Percentiles rank a stretch among this genome's conserved stretches.
phyloP scores from a whole-genome alignment of 2,888 invertebrate species.

The Microplitis manilae region DNA sequence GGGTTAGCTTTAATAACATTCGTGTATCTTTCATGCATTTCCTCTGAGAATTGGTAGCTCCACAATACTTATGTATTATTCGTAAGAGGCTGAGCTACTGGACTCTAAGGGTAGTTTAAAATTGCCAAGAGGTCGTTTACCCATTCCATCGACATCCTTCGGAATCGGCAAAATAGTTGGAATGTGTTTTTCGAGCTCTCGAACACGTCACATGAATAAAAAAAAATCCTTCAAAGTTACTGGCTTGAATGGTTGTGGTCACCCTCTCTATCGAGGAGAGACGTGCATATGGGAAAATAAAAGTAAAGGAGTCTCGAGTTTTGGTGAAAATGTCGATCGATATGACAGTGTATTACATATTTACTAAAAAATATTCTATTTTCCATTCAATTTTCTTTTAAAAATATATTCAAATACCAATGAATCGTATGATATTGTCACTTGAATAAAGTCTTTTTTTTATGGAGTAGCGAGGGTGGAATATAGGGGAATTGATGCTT shows the following conservation, averaged over 20 bases:
- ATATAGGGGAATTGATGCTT: conserved; percentile 24
- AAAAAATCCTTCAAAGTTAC: conserved; percentile 70
- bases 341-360: not conserved
- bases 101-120: conserved; percentile 55
- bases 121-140: conserved; percentile 49
- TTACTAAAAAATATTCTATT: no score
- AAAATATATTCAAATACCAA: conserved; percentile 16
- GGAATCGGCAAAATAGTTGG: conserved; percentile 54
- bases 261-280: conserved; percentile 27
- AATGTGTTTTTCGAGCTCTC: conserved; percentile 70
- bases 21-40: not conserved
- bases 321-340: conserved; percentile 22
- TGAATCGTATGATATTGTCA: not conserved
- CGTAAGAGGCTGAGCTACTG: conserved; percentile 33
- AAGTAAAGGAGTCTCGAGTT: conserved; percentile 20
- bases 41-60: not conserved
- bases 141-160: not conserved
- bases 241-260: conserved; percentile 52
- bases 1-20: not conserved
- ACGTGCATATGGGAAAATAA: conserved; percentile 40
- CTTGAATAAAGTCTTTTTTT: conserved; percentile 9
- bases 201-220: conserved; percentile 71
- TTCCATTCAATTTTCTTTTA: not conserved
- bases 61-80: conserved; percentile 28
- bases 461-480: conserved; percentile 7